Conservation (phyloP, 1,140 invertebrate genomes). For the Drosophila funebris region DNA sequence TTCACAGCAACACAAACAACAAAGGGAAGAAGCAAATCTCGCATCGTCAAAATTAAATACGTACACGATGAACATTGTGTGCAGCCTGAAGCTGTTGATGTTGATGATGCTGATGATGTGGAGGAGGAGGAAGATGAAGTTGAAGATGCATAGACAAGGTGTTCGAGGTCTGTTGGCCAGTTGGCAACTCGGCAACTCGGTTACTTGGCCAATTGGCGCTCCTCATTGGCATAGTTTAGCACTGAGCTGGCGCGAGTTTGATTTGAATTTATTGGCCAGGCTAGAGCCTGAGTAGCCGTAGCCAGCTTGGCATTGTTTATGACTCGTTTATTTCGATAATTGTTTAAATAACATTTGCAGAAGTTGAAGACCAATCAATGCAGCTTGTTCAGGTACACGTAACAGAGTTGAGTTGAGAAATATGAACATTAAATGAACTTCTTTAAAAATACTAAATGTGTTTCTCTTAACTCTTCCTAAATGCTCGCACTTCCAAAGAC, state of each 20-base stretch:
- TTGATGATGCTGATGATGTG: slow-evolving; percentile 11
- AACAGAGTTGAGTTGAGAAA: too few species aligned
- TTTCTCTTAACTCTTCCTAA: neutral
- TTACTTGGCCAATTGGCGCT: slow-evolving; percentile 41
- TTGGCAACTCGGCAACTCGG: neutral
- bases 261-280: slow-evolving; percentile 56
- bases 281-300: neutral
- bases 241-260: slow-evolving; percentile 38
- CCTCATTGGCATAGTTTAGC: slow-evolving; percentile 44
- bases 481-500: neutral
- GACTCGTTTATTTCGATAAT: slow-evolving; percentile 40
- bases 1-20: slow-evolving; percentile 22
- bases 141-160: neutral
- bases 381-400: neutral
- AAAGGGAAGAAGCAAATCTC: neutral
- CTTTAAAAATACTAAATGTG: too few species aligned
- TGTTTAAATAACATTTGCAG: slow-evolving; percentile 42
- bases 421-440: too few species aligned
- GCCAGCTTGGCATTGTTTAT: slow-evolving; percentile 25
- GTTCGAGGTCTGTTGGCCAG: slow-evolving; percentile 2
- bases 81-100: neutral
- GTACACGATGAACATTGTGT: slow-evolving; percentile 23
- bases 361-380: slow-evolving; percentile 8
- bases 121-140: neutral
- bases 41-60: slow-evolving; percentile 42